Evolutionary conservation across 2,797 vertebrate species (phyloP), one percentile per base, ranked within the genome.

Genomic region (Taenioides sp.): DNA sequence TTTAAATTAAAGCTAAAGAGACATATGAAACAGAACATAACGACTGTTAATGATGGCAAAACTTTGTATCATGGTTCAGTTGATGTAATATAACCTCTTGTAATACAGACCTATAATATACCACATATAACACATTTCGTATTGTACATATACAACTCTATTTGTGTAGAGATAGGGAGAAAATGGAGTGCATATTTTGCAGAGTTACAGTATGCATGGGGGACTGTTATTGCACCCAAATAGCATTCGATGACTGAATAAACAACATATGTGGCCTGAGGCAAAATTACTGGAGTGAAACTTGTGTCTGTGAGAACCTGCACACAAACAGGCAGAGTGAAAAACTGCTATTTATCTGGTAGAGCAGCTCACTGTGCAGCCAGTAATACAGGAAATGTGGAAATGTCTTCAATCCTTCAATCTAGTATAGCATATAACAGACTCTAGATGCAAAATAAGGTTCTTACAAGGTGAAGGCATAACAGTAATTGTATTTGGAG

Each of bases 351-450:
- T 82, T 73, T 78, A 37, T 82, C 78, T 75, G 43, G 52, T 66
- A 66, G 71, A 84, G 73, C 74, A 77, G 71, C 74, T 84, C 84
- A 73, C 61, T 81, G 73, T 84, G 77, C 69, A 81, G 75, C 72
- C 25, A 9, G 84, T 85, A 86, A 79, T 75, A 76, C 85, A 78
- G 77, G 16, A 59, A 59, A 28, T 59, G 27, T 59, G 57, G 57
- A 59, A 25, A 28, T 28, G 25, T 59, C 14, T 18, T 27, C 57
- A 79, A 47, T 47, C 43, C 43, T 47, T 47, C 43, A 84, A 86
- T 85, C 52, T 77, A 23, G 60, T 81, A 69, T 78, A 23, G 16
- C 25, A 61, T 57, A 54, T 22, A 22, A n/a, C 7, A 63, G 64
- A 64, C 74, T 58, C 73, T 83, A 80, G 79, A 65, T 22, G 22